phyloP scores from a whole-genome alignment of 2,113 vertebrate species.

The Lanius collurio region DNA sequence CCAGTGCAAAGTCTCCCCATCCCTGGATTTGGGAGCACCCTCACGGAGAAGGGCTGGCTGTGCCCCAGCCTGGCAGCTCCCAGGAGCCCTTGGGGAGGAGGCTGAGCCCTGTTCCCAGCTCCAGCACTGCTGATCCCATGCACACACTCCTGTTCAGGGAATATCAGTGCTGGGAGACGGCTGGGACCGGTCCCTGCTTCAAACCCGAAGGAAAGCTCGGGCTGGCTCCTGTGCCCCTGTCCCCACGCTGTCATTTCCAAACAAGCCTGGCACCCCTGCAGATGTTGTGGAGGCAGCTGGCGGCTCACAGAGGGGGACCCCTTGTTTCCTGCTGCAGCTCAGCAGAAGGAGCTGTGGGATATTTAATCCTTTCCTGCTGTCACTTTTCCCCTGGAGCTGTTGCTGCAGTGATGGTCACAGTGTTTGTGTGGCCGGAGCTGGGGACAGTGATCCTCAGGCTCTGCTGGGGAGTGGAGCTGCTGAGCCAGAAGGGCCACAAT shows the following conservation, averaged over 20 bases:
- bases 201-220: accelerated
- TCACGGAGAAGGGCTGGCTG: neutral
- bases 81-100: neutral
- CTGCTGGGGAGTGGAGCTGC: neutral
- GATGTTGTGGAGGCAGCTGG: neutral
- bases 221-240: neutral
- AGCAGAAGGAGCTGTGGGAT: neutral
- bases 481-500: neutral
- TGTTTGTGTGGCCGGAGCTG: neutral
- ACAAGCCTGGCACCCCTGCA: neutral
- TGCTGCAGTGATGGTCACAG: neutral
- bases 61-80: neutral
- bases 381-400: neutral
- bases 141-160: neutral
- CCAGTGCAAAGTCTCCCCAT: neutral
- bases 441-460: neutral
- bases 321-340: conserved; percentile 3
- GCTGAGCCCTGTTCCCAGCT: accelerated
- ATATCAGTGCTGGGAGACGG: neutral
- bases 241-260: neutral
- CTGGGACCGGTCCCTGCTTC: neutral
- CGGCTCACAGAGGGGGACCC: neutral
- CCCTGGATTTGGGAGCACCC: neutral
- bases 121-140: neutral
- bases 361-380: conserved; percentile 2